phyloP scores from a whole-genome alignment of 2,888 invertebrate genomes.

The Cheilosia scutellata region DNA sequence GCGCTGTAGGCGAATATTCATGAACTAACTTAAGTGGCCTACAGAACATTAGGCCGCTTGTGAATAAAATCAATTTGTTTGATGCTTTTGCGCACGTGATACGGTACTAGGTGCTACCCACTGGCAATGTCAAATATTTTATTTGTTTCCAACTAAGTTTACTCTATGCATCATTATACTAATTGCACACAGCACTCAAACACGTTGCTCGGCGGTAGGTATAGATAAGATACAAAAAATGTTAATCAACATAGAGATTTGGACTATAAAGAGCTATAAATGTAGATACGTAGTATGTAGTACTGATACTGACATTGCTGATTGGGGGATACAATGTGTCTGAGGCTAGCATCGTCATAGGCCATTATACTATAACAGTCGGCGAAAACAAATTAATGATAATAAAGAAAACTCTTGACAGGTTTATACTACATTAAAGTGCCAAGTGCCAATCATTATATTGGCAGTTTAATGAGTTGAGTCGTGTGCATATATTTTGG shows the following conservation, averaged over 20 bases:
- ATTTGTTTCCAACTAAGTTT: neutral
- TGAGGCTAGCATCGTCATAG: too few species aligned
- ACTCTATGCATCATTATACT: neutral
- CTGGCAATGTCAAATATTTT: conserved; percentile 4
- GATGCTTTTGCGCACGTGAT: conserved; percentile 36
- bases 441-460: too few species aligned
- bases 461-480: conserved; percentile 24
- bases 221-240: conserved; percentile 18
- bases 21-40: neutral
- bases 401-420: conserved; percentile 10
- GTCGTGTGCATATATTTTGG: conserved; percentile 24
- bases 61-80: conserved; percentile 22
- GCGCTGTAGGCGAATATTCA: neutral
- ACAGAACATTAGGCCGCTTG: neutral
- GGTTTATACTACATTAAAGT: neutral
- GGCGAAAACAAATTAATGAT: neutral
- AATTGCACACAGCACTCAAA: conserved; percentile 51
- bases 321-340: neutral
- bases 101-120: neutral
- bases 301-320: too few species aligned
- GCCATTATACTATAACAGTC: neutral
- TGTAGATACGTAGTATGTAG: neutral
- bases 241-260: conserved; percentile 10
- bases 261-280: neutral
- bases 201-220: conserved; percentile 20